Evolutionary conservation across 1,140 invertebrate genomes (phyloP), one percentile per base, ranked within the genome.

Genomic region (Leptinotarsa defecta): DNA sequence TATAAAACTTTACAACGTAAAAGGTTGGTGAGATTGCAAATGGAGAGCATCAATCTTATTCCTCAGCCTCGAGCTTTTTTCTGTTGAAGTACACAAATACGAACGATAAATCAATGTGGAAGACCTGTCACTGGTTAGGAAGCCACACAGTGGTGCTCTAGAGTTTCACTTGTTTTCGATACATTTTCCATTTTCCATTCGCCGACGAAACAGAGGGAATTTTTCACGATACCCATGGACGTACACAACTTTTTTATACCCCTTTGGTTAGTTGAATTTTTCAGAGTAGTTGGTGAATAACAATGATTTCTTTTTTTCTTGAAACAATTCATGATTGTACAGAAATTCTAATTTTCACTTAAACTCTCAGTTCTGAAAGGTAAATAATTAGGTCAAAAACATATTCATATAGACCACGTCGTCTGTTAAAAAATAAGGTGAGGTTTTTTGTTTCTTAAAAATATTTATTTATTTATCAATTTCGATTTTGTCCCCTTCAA

Each of bases 81-180:
- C 80, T 79, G 77, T 76, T 65, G 81, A 80, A 80, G 78, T 76
- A 82, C 80, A 83, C 80, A 84, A 84, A 84, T 84, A 83, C 79
- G 77, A 76, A 79, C 83, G 81, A 84, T 84, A 84, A 84, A 84
- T 84, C 83, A 84, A 84, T 84, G 79, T 78, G 78, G 74, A 77
- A 80, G 76, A 80, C 75, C 82, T 82, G 81, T 83, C 81, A 81
- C 80, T 77, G 75, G 78, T 74, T 81, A 79, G 78, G 78, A 81
- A 81, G 77, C 77, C 79, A 78, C 71, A 65, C 63, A 71, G 70
- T 71, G 57, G 70, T 70, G 49, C 22, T 62, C 24, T 65, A 62
- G 71, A 64, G 63, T 65, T 73, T 73, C 48, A 76, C 76, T 74
- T 48, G 71, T 43, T 72, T 20, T 34, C 67, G 73, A 65, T 73